A percentile compares a stretch with the other conserved stretches of the same genome.
Conservation (phyloP, 1,140 invertebrate genomes). For the Meloidogyne chitwoodi region DNA sequence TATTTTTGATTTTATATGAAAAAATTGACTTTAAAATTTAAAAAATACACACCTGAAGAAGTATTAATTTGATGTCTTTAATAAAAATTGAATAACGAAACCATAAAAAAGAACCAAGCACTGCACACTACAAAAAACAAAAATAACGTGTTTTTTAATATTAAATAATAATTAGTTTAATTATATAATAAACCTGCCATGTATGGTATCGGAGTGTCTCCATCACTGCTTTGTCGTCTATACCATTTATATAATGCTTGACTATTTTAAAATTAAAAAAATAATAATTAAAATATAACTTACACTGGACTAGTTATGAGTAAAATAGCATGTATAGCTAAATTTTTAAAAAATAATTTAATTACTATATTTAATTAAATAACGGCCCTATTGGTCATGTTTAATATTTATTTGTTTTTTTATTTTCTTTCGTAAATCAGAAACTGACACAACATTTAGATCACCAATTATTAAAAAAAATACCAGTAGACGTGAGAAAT, state of each 20-base stretch:
- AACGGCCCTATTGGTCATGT: no score
- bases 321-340: slow-evolving; percentile 51
- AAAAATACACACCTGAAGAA: slow-evolving; percentile 33
- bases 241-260: slow-evolving; percentile 58
- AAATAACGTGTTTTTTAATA: no score
- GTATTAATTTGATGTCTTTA: slow-evolving; percentile 48
- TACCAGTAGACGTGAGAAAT: slow-evolving; percentile 52
- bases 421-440: no score
- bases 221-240: slow-evolving; percentile 44
- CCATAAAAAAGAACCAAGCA: slow-evolving; percentile 48
- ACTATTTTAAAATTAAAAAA: slow-evolving; percentile 29
- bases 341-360: neutral
- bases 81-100: slow-evolving; percentile 55
- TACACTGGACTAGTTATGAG: slow-evolving; percentile 54
- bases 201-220: slow-evolving; percentile 52
- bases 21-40: neutral
- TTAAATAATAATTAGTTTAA: no score
- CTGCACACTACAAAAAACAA: slow-evolving; percentile 34
- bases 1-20: no score
- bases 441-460: no score
- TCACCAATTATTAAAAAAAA: no score
- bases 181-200: slow-evolving; percentile 1
- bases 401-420: no score
- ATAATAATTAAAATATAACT: neutral
- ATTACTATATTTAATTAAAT: no score